Evolutionary conservation across 2,113 vertebrate species (phyloP).

Genomic region (Dipodomys merriami): DNA sequence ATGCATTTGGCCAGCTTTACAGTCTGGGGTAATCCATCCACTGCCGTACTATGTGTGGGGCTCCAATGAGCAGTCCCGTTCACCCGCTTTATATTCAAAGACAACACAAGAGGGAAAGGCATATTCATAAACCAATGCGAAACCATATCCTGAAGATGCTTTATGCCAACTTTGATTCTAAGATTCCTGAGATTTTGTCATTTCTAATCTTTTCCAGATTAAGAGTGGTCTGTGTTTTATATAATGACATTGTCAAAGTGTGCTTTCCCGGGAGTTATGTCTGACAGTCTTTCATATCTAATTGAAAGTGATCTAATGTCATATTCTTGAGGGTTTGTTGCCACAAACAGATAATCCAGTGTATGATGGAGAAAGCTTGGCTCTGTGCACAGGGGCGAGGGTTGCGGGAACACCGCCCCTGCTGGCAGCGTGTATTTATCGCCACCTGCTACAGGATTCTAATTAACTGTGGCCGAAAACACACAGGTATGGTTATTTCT

Average conservation of each 20-base stretch:
- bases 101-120: not conserved
- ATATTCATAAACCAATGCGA: not conserved
- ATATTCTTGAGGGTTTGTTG: constrained; percentile 78
- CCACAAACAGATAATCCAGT: constrained; percentile 79
- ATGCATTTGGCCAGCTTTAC: not conserved
- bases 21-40: constrained; percentile 50
- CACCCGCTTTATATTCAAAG: constrained; percentile 10
- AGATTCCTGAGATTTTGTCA: constrained; percentile 39
- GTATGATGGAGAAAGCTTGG: constrained; percentile 53
- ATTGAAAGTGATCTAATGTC: constrained; percentile 84
- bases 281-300: constrained; percentile 74
- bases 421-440: constrained; percentile 73
- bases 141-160: constrained; percentile 45
- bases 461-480: constrained; percentile 53
- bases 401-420: constrained; percentile 13
- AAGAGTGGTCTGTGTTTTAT: constrained; percentile 52
- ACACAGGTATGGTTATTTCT: constrained; percentile 21
- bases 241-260: constrained; percentile 68
- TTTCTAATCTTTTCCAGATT: constrained; percentile 45
- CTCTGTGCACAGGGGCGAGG: constrained; percentile 65
- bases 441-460: not conserved
- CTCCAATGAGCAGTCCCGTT: not conserved
- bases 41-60: not conserved
- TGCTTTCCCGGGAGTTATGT: constrained; percentile 75
- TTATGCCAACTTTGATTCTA: constrained; percentile 37